These are phyloP conservation scores for Lipotes vexillifer DNA, from an alignment of 2,113 vertebrate genomes.

Conservation along the genomic window DNA sequence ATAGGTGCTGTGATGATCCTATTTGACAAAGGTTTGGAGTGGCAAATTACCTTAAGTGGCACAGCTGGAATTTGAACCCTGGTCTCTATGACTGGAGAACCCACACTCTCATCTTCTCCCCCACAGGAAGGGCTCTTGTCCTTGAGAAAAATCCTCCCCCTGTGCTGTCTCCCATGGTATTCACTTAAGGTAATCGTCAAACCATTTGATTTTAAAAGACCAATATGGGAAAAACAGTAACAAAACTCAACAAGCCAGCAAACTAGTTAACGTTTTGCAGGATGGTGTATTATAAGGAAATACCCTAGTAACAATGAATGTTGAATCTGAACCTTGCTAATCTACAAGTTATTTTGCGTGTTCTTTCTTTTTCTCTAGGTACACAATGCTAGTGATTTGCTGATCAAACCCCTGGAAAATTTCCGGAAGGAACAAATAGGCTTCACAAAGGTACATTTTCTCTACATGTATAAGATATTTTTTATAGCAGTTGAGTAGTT, in stretches of 20 bases:
- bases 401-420: slow-evolving; percentile 96
- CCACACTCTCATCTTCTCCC: background rate
- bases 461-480: background rate
- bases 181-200: background rate
- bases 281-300: background rate
- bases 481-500: background rate
- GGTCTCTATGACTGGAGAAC: background rate
- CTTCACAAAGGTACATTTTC: slow-evolving; percentile 90
- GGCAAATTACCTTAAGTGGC: background rate
- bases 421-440: slow-evolving; percentile 97
- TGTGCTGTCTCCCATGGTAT: background rate
- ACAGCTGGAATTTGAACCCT: background rate
- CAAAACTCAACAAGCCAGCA: background rate
- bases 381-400: slow-evolving; percentile 94
- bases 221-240: background rate
- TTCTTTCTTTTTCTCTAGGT: slow-evolving; percentile 81
- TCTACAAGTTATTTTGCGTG: slow-evolving; percentile 8
- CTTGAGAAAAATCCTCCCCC: background rate
- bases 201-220: slow-evolving; percentile 22
- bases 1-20: background rate
- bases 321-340: slow-evolving; percentile 16
- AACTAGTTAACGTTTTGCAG: background rate
- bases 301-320: background rate
- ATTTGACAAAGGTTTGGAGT: background rate
- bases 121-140: background rate